Evolutionary conservation across 2,113 vertebrate genomes (phyloP).

Genomic region (Entelurus aequoreus): DNA sequence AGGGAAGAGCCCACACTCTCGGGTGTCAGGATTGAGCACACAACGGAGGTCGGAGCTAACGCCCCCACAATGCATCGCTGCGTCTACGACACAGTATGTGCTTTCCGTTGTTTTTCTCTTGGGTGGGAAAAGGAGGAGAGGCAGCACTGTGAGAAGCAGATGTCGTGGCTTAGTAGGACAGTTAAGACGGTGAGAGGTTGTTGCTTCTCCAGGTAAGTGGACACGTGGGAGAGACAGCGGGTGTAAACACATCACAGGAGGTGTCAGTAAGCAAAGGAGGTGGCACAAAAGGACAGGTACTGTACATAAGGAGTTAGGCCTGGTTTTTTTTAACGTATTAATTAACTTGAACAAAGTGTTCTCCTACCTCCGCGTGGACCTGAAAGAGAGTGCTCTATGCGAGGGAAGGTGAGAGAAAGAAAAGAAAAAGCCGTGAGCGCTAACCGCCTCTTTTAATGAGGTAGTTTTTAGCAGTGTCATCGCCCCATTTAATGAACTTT

Average conservation of each 20-base stretch:
- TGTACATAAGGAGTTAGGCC: conserved; percentile 34
- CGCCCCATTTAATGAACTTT: too few relatives aligned
- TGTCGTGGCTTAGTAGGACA: conserved; percentile 35
- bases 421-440: conserved; percentile 56
- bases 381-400: conserved; percentile 75
- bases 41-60: conserved; percentile 21
- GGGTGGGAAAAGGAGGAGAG: conserved; percentile 52
- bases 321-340: conserved; percentile 7
- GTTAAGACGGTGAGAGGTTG: conserved; percentile 35
- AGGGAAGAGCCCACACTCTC: conserved; percentile 60
- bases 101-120: conserved; percentile 3
- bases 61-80: conserved; percentile 28
- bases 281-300: conserved; percentile 42
- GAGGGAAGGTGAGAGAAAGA: conserved; percentile 26
- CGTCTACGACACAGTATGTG: neutral
- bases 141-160: conserved; percentile 26
- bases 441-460: neutral
- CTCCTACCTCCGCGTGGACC: conserved; percentile 71
- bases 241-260: conserved; percentile 47
- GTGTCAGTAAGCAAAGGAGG: conserved; percentile 55
- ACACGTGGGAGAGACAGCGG: conserved; percentile 26
- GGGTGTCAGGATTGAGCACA: conserved; percentile 47
- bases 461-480: neutral
- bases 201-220: conserved; percentile 34
- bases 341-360: conserved; percentile 48